Evolutionary conservation across 2,113 vertebrate genomes (phyloP), one percentile per base, ranked within the genome.

Genomic region (Myocastor coypus): DNA sequence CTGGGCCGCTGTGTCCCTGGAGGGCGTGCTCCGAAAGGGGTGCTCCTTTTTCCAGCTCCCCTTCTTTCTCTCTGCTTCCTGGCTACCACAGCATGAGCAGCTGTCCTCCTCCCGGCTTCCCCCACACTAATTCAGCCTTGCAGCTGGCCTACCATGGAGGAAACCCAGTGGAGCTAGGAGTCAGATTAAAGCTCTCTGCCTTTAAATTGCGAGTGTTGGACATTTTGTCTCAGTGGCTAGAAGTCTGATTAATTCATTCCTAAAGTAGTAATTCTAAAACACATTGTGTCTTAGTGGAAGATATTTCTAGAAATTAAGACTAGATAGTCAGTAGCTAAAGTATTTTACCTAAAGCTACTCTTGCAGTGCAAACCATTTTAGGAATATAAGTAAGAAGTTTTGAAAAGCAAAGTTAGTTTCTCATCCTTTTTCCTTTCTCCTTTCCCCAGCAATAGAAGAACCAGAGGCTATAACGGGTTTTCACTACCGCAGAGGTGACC

Each of bases 321-420:
- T 22, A 68, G 61, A 59, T 66, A 34, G 3, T 86, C 66, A 89
- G 22, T 46, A 55, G 4, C 19, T 42, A 63, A 86, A 68, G 55
- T 42, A 82, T 83, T 94, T 94, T 77, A 69, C 37, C 37, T 22
- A 75, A 63, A 92, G 50, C 37, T 85, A 69, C 2, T 26, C 66
- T 28, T 89, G 28, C 50, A 68, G 57, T 52, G 22, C 81, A 94
- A 89, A 75, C 40, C 32, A 12, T 42, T 63, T 78, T 42, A 40
- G 26, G 46, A 50, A 46, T 77, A 55, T 52, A 77, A 84, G 3
- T 42, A 87, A 87, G 61, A 94, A 66, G 19, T 95, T 92, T 81
- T 52, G 73, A 50, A 93, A 82, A 14, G 34, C 8, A 73, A 91
- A 80, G 30, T 37, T 59, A 13, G 40, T 14, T 57, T 30, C 61